phyloP scores from a whole-genome alignment of 2,888 invertebrate genomes.

The Eupithecia dodoneata region DNA sequence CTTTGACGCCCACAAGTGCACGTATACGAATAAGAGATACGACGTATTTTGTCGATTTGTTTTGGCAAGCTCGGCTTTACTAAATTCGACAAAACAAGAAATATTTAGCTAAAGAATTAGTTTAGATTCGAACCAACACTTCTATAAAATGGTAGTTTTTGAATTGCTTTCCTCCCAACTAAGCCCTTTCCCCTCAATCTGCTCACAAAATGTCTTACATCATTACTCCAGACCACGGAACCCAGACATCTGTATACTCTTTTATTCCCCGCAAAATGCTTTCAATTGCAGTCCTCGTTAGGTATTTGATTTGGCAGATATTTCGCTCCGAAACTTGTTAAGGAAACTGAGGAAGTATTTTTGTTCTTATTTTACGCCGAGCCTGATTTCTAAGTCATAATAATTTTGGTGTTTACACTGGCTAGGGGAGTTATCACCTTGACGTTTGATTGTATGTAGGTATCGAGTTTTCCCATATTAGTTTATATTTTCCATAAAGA shows the following conservation, averaged over 20 bases:
- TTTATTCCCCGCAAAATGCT: conserved; percentile 34
- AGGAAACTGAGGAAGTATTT: conserved; percentile 21
- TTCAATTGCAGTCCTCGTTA: conserved; percentile 42
- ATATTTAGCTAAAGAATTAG: background rate
- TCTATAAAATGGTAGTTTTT: background rate
- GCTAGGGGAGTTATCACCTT: background rate
- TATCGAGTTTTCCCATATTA: background rate
- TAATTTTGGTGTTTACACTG: background rate
- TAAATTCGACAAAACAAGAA: background rate
- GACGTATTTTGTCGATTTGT: too few relatives aligned
- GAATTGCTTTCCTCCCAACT: background rate
- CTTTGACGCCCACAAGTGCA: too few relatives aligned
- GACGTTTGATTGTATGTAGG: background rate
- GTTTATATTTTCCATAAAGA: too few relatives aligned
- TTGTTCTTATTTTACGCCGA: background rate
- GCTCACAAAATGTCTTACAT: background rate
- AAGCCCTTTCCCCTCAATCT: background rate
- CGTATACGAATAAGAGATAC: too few relatives aligned
- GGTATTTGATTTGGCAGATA: conserved; percentile 44
- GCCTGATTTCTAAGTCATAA: background rate
- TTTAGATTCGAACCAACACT: background rate
- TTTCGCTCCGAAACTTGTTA: conserved; percentile 13
- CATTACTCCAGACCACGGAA: conserved; percentile 1
- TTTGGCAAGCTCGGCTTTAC: background rate
- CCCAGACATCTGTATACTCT: background rate